phyloP scores from a whole-genome alignment of 2,797 vertebrate genomes.

The Silurus lanzhouensis region DNA sequence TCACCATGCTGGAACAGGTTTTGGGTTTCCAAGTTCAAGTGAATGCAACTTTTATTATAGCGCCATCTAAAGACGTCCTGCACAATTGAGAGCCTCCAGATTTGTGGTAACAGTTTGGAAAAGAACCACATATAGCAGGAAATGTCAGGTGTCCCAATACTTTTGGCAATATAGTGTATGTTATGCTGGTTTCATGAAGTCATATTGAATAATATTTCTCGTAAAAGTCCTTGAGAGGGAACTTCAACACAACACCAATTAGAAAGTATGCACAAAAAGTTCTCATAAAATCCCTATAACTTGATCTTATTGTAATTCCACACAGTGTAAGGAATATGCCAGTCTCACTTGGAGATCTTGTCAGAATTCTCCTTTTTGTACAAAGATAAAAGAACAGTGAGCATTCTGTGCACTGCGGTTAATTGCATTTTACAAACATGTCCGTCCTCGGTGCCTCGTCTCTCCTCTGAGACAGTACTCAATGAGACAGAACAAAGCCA shows the following conservation, averaged over 20 bases:
- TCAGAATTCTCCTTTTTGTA: slow-evolving; percentile 39
- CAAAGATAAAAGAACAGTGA: slow-evolving; percentile 69
- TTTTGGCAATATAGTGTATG: too few relatives aligned
- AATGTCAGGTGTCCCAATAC: too few relatives aligned
- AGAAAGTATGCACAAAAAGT: background rate
- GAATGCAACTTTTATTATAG: too few relatives aligned
- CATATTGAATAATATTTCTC: background rate
- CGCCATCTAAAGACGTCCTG: too few relatives aligned
- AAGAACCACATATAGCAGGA: too few relatives aligned
- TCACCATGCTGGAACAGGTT: too few relatives aligned
- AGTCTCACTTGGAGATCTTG: slow-evolving; percentile 15
- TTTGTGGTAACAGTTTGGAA: too few relatives aligned
- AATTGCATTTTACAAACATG: slow-evolving; percentile 73
- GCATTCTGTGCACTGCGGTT: slow-evolving; percentile 67
- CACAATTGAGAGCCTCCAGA: too few relatives aligned
- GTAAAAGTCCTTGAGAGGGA: background rate
- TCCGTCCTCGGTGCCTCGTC: slow-evolving; percentile 62
- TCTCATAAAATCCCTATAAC: slow-evolving; percentile 33
- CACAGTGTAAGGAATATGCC: slow-evolving; percentile 31
- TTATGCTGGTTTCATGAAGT: background rate
- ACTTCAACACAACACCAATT: background rate
- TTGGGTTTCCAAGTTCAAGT: too few relatives aligned
- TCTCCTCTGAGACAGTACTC: slow-evolving; percentile 63
- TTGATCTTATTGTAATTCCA: slow-evolving; percentile 50
- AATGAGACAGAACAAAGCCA: slow-evolving; percentile 70